Evolutionary conservation across 2,888 invertebrate species (phyloP).

Genomic region (Teinopalpus imperialis): DNA sequence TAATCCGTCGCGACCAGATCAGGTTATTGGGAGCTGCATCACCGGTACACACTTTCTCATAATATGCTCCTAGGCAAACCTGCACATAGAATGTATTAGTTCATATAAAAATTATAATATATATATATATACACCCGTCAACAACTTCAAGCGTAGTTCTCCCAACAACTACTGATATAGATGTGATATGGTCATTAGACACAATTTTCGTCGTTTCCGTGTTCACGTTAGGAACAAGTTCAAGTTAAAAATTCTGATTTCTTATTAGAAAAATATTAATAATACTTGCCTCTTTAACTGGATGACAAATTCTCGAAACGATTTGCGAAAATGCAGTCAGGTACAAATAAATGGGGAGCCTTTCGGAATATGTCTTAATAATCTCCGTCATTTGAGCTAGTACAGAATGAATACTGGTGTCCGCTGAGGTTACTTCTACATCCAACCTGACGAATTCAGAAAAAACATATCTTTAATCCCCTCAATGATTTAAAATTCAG

Average conservation of each 20-base stretch:
- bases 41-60: slow-evolving; percentile 88
- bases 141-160: too few relatives aligned
- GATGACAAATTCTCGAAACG: slow-evolving; percentile 96
- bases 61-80: slow-evolving; percentile 87
- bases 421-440: slow-evolving; percentile 83
- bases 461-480: too few relatives aligned
- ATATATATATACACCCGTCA: too few relatives aligned
- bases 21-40: slow-evolving; percentile 75
- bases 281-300: slow-evolving; percentile 86
- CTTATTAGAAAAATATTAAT: too few relatives aligned
- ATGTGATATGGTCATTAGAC: too few relatives aligned
- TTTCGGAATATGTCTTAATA: slow-evolving; percentile 83
- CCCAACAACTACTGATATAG: too few relatives aligned
- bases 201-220: too few relatives aligned
- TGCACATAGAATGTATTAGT: too few relatives aligned
- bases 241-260: too few relatives aligned
- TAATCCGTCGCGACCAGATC: slow-evolving; percentile 82
- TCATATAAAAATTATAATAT: too few relatives aligned
- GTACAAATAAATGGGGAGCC: slow-evolving; percentile 91
- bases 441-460: slow-evolving; percentile 80
- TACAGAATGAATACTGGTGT: slow-evolving; percentile 65
- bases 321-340: slow-evolving; percentile 97
- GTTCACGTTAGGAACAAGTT: too few relatives aligned
- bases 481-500: too few relatives aligned
- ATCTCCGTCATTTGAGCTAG: slow-evolving; percentile 84